phyloP scores from a whole-genome alignment of 2,888 invertebrate genomes.

The Hoplodrina blanda region DNA sequence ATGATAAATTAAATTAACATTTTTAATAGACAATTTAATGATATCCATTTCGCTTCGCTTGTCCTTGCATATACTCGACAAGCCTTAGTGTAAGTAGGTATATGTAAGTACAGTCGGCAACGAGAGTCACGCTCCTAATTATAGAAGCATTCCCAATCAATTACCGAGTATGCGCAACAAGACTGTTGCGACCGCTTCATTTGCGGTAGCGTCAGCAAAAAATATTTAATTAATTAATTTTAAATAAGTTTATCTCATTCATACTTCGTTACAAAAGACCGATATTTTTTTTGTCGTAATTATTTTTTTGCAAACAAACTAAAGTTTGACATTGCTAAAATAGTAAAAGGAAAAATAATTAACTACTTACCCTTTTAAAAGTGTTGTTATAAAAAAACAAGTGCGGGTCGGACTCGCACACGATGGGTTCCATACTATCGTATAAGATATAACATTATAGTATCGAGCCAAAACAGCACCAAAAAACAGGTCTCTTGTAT shows the following conservation, averaged over 20 bases:
- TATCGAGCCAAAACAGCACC: too few species aligned
- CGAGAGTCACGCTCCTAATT: constrained; percentile 89
- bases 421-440: too few species aligned
- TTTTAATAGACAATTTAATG: constrained; percentile 21
- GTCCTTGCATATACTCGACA: constrained; percentile 42
- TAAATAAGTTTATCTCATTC: constrained; percentile 28
- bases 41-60: constrained; percentile 43
- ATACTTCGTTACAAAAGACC: constrained; percentile 7
- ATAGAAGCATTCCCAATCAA: constrained; percentile 91
- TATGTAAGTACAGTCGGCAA: constrained; percentile 76
- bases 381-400: too few species aligned
- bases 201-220: constrained; percentile 81
- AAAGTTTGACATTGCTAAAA: constrained; percentile 19
- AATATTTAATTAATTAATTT: constrained; percentile 32
- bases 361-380: too few species aligned
- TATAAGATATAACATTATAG: too few species aligned
- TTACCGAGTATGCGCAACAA: constrained; percentile 85
- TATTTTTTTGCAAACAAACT: too few species aligned
- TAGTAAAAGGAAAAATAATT: too few species aligned
- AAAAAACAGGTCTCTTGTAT: too few species aligned
- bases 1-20: constrained; percentile 35
- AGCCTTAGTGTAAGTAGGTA: constrained; percentile 34
- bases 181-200: constrained; percentile 78
- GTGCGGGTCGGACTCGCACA: too few species aligned
- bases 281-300: neutral